A percentile compares a stretch with the other conserved stretches of the same genome.
phyloP scores from a whole-genome alignment of 2,113 vertebrate genomes.

The Anoura caudifer region DNA sequence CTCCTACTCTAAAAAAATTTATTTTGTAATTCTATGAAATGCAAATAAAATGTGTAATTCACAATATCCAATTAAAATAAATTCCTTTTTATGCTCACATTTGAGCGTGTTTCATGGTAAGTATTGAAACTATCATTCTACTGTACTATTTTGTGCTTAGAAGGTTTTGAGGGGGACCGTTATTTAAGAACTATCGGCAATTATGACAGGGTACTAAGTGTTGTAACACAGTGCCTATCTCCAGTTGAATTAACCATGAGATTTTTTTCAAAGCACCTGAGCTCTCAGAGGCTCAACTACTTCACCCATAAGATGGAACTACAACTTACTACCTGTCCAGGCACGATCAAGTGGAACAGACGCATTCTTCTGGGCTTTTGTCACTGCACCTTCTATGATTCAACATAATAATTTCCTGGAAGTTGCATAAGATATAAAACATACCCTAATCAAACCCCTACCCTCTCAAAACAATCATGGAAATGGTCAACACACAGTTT shows the following conservation, averaged over 20 bases:
- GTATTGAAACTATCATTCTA: background rate
- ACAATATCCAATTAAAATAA: background rate
- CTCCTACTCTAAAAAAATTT: background rate
- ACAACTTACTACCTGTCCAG: background rate
- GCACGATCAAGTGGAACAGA: background rate
- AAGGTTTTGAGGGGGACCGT: background rate
- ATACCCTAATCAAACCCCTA: accelerated
- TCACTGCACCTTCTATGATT: background rate
- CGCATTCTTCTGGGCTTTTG: background rate
- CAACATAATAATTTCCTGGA: background rate
- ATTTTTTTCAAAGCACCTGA: background rate
- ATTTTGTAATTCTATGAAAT: background rate
- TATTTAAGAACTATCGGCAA: background rate
- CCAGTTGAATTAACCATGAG: background rate
- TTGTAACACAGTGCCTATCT: background rate
- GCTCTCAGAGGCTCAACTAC: background rate
- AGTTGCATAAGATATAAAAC: background rate
- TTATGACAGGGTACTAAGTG: background rate
- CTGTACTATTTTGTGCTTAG: background rate
- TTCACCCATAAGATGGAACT: background rate
- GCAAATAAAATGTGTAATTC: background rate
- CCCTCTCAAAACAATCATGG: background rate
- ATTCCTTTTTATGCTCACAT: background rate
- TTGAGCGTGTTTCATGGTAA: background rate
- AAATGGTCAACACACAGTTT: background rate